Conservation (phyloP, 2,797 vertebrate genomes). For the Enteromius unitaeniatus region DNA sequence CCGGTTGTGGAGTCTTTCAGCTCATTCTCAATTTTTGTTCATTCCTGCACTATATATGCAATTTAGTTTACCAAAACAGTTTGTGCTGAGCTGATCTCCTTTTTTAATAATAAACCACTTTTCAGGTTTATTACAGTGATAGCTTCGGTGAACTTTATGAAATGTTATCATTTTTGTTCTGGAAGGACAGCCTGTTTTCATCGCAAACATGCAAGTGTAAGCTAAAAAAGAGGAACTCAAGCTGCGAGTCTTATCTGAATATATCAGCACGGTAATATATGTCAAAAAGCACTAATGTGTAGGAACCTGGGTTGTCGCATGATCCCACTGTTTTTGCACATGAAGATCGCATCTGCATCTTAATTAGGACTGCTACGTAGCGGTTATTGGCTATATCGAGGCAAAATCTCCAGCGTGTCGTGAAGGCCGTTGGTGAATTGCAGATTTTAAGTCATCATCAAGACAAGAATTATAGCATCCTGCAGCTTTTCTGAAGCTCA, state of each 20-base stretch:
- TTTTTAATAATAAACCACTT: neutral
- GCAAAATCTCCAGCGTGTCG: constrained; percentile 9
- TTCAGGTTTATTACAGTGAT: neutral
- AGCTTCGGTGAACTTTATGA: constrained; percentile 9
- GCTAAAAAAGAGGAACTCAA: neutral
- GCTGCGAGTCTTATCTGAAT: neutral
- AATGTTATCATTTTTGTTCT: neutral
- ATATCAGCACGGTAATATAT: neutral
- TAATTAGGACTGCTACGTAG: constrained; percentile 22
- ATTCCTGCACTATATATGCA: constrained; percentile 13
- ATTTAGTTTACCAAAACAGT: neutral
- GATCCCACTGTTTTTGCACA: constrained; percentile 14
- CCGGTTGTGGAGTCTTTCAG: neutral
- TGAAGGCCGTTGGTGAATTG: constrained; percentile 15
- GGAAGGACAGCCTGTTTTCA: neutral
- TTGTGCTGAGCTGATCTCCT: neutral
- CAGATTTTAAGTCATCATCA: constrained; percentile 34
- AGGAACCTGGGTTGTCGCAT: constrained; percentile 13
- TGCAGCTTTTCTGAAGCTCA: constrained; percentile 37
- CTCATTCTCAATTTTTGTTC: constrained; percentile 6
- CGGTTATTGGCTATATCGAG: neutral
- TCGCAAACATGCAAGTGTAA: neutral
- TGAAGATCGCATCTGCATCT: constrained; percentile 6
- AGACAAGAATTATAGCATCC: constrained; percentile 18
- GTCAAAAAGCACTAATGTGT: constrained; percentile 13